Evolutionary conservation across 2,797 vertebrate species (phyloP).

Genomic region (Mallotus villosus): DNA sequence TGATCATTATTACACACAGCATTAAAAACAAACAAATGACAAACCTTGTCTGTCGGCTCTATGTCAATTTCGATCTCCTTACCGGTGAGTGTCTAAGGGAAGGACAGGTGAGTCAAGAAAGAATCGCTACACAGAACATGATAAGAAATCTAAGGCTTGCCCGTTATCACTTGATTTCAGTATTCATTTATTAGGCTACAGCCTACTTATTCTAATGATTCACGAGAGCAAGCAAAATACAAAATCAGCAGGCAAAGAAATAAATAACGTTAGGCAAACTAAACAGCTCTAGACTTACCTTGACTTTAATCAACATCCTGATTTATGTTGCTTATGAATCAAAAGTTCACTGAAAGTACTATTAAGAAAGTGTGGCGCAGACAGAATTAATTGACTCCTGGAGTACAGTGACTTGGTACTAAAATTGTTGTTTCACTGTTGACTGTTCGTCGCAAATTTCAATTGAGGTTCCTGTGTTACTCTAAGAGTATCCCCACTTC

Average conservation of each 20-base stretch:
- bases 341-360: not conserved
- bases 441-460: not conserved
- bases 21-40: not conserved
- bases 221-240: not conserved
- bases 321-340: constrained; percentile 18
- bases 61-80: constrained; percentile 96
- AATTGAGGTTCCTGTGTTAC: constrained; percentile 61
- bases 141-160: too few species aligned
- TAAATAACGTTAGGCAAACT: not conserved
- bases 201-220: too few species aligned
- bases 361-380: not conserved
- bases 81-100: constrained; percentile 85
- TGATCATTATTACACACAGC: not conserved
- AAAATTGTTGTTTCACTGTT: constrained; percentile 22
- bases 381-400: not conserved
- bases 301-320: constrained; percentile 82
- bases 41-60: constrained; percentile 92
- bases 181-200: too few species aligned
- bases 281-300: constrained; percentile 65
- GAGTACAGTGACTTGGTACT: not conserved
- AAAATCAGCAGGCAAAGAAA: not conserved
- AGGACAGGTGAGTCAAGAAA: not conserved
- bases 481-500: constrained; percentile 24
- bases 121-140: not conserved
- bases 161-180: too few species aligned